Conservation (phyloP, 2,113 vertebrate species). For the Oceanites oceanicus region DNA sequence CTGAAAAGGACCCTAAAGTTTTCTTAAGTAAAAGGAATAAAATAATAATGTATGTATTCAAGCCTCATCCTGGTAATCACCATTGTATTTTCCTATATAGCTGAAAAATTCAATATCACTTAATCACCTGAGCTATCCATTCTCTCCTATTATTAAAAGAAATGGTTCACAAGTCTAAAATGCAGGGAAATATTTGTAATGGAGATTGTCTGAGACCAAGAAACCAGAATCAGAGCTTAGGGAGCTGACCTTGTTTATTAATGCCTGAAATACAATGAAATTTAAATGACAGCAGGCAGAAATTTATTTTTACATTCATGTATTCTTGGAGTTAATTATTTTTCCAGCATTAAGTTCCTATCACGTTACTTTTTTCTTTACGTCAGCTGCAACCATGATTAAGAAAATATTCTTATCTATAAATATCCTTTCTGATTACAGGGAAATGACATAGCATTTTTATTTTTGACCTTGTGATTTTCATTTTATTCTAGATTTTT, state of each 20-base stretch:
- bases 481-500: neutral
- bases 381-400: neutral
- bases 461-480: neutral
- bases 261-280: neutral
- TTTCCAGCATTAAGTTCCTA: neutral
- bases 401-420: neutral
- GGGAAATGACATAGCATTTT: neutral
- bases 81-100: neutral
- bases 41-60: neutral
- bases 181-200: neutral
- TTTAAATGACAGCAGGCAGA: neutral
- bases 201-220: neutral
- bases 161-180: neutral
- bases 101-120: neutral
- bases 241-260: neutral
- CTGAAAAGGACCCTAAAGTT: neutral
- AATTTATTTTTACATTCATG: neutral
- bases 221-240: neutral
- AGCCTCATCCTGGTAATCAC: neutral
- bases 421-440: neutral
- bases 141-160: neutral
- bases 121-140: neutral
- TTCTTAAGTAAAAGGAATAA: neutral
- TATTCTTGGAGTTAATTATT: neutral
- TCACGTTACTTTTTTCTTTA: neutral